Evolutionary conservation across 2,797 vertebrate genomes (phyloP).

Genomic region (Alfaro cultratus): DNA sequence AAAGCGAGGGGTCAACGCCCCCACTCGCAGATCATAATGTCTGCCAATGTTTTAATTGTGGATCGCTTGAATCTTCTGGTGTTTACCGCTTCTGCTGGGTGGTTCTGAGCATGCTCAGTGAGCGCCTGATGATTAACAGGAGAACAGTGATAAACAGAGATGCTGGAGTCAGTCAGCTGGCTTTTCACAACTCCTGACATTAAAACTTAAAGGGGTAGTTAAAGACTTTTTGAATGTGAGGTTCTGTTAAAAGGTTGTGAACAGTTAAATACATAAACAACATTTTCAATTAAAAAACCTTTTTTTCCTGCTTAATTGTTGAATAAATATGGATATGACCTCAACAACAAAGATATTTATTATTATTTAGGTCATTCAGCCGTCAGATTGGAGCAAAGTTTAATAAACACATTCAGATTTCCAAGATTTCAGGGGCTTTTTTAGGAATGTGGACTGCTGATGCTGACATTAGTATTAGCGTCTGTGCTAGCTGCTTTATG

Average conservation of each 20-base stretch:
- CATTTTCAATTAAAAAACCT: background rate
- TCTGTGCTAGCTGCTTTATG: background rate
- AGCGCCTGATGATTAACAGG: slow-evolving; percentile 18
- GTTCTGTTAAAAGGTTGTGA: background rate
- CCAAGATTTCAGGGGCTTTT: no score
- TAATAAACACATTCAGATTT: no score
- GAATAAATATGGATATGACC: background rate
- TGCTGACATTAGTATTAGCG: background rate
- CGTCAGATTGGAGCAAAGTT: background rate
- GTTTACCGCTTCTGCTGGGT: slow-evolving; percentile 12
- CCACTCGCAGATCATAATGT: slow-evolving; percentile 54
- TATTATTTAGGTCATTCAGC: background rate
- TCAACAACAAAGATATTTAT: background rate
- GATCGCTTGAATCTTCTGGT: slow-evolving; percentile 20
- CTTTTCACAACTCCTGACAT: slow-evolving; percentile 22
- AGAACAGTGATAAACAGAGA: slow-evolving; percentile 14
- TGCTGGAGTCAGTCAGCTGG: slow-evolving; percentile 15
- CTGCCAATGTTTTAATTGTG: slow-evolving; percentile 37
- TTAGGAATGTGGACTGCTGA: background rate
- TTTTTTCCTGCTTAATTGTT: background rate
- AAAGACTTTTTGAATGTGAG: background rate
- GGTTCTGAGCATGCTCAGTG: slow-evolving; percentile 47
- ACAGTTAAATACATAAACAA: background rate
- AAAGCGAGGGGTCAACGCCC: slow-evolving; percentile 67
- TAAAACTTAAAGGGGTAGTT: background rate